Percentiles rank a stretch among this genome's conserved stretches.
These are phyloP conservation scores for Amblyopsis rosae DNA, from an alignment of 2,113 vertebrate species.

Conservation along the genomic window DNA sequence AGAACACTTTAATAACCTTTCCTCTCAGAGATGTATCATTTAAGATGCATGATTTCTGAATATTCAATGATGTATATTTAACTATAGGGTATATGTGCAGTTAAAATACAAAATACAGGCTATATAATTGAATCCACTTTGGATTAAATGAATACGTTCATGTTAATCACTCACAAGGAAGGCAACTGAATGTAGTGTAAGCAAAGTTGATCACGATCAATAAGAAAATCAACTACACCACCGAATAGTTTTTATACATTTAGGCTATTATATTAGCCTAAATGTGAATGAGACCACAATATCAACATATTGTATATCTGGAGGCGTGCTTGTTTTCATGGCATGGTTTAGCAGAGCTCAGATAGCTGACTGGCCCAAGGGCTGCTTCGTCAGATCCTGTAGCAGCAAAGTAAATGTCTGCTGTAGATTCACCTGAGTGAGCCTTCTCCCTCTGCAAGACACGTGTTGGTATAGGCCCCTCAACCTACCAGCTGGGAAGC, in stretches of 20 bases:
- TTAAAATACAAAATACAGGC: constrained; percentile 19
- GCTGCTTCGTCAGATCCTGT: neutral
- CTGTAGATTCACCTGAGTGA: too few species aligned
- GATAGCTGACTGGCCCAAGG: neutral
- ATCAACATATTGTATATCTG: neutral
- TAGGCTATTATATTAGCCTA: too few species aligned
- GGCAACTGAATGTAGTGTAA: neutral
- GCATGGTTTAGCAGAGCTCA: neutral
- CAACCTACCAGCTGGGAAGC: neutral
- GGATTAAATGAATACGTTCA: neutral
- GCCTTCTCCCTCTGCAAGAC: neutral
- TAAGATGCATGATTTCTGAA: constrained; percentile 45
- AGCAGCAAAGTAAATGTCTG: too few species aligned
- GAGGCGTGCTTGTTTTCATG: neutral
- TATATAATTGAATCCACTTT: neutral
- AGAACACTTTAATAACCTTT: constrained; percentile 8
- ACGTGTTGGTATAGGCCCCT: neutral
- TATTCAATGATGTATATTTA: constrained; percentile 60
- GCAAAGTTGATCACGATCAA: neutral
- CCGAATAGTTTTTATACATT: too few species aligned
- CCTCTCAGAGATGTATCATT: constrained; percentile 57
- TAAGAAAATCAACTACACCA: neutral
- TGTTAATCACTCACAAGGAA: neutral
- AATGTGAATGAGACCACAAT: too few species aligned
- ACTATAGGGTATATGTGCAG: constrained; percentile 38